Percentiles rank a stretch among this genome's conserved stretches.
Conservation (phyloP, 2,888 invertebrate species). For the Euplagia quadripunctaria region DNA sequence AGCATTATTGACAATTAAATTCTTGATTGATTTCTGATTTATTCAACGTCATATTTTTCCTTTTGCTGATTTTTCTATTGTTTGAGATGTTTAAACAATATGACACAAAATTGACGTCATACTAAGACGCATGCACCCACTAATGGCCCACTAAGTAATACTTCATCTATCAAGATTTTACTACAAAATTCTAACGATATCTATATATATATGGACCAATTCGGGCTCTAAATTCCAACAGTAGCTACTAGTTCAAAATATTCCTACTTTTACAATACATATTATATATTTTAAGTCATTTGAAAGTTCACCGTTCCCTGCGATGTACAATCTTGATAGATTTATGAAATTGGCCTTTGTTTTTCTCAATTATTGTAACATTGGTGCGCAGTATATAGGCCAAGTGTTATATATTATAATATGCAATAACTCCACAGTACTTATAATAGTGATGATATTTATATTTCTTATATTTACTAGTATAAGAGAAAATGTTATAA, state of each 20-base stretch:
- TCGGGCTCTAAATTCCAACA: constrained; percentile 17
- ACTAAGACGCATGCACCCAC: constrained; percentile 48
- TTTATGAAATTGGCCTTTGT: constrained; percentile 16
- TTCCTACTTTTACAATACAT: constrained; percentile 10
- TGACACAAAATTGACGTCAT: constrained; percentile 29
- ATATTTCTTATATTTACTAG: constrained; percentile 31
- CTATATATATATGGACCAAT: constrained; percentile 21
- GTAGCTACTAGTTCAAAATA: constrained; percentile 17
- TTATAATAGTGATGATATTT: constrained; percentile 24
- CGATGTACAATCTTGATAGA: constrained; percentile 32
- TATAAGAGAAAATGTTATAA: constrained; percentile 39
- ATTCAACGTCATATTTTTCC: too few relatives aligned
- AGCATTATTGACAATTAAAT: too few relatives aligned
- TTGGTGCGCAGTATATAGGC: constrained; percentile 47
- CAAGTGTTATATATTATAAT: constrained; percentile 37
- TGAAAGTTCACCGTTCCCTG: constrained; percentile 7
- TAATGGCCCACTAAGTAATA: constrained; percentile 44
- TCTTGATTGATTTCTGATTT: too few relatives aligned
- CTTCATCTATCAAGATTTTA: constrained; percentile 44
- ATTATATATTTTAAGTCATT: constrained; percentile 12
- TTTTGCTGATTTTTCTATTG: too few relatives aligned
- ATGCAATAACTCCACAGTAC: constrained; percentile 46
- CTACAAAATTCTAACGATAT: constrained; percentile 32
- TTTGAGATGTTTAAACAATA: constrained; percentile 25
- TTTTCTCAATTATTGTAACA: constrained; percentile 45